Evolutionary conservation across 2,797 vertebrate species (phyloP).

Genomic region (Dendrocincla fuliginosa): DNA sequence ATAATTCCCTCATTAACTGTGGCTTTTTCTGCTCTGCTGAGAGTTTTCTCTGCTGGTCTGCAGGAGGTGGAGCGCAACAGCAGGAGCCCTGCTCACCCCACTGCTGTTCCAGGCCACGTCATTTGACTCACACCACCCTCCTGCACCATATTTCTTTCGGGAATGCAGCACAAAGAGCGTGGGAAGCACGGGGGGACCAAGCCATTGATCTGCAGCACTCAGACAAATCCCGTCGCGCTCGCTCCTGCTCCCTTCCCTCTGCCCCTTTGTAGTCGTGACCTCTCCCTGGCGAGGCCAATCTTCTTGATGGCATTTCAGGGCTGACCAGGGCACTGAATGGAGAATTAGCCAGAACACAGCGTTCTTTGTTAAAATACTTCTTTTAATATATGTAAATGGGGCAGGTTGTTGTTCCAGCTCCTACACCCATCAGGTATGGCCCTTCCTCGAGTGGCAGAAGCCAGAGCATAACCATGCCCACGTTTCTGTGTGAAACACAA

Average conservation of each 20-base stretch:
- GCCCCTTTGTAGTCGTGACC: conserved; percentile 38
- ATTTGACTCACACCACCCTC: background rate
- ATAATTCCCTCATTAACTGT: background rate
- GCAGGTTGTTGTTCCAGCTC: background rate
- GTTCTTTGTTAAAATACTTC: background rate
- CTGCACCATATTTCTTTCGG: background rate
- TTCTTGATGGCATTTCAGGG: conserved; percentile 17
- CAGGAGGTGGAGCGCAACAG: background rate
- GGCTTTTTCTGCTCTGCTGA: background rate
- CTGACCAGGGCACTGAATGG: conserved; percentile 9
- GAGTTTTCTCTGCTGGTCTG: background rate
- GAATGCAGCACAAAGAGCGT: background rate
- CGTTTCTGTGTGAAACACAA: background rate
- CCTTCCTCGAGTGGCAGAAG: background rate
- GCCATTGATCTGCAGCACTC: background rate
- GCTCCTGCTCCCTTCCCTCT: conserved; percentile 5
- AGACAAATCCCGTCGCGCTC: background rate
- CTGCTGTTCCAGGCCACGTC: background rate
- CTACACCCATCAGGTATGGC: background rate
- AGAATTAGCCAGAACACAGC: conserved; percentile 35
- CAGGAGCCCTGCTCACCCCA: background rate
- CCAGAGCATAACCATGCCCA: background rate
- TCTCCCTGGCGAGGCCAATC: background rate
- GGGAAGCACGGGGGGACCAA: background rate
- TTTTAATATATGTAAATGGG: background rate